phyloP scores from a whole-genome alignment of 1,140 invertebrate species.

The Bilobella aurantiaca region DNA sequence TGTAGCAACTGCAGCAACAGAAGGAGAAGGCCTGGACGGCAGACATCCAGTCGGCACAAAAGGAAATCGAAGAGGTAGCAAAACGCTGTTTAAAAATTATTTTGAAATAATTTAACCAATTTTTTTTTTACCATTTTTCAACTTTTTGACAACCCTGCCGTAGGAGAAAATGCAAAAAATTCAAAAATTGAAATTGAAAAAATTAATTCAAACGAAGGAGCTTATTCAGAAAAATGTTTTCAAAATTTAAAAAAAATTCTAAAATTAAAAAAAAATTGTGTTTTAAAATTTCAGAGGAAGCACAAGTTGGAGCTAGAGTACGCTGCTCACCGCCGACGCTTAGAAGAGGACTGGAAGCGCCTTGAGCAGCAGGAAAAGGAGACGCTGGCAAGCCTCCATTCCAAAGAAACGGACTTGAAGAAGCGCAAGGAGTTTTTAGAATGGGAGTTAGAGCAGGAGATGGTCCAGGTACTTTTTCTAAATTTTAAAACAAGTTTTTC shows the following conservation, averaged over 20 bases:
- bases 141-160: too few species aligned
- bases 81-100: neutral
- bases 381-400: constrained; percentile 41
- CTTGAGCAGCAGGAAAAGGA: constrained; percentile 45
- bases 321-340: constrained; percentile 46
- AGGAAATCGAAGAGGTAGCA: constrained; percentile 48
- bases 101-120: too few species aligned
- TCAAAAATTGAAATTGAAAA: too few species aligned
- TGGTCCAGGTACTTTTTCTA: constrained; percentile 32
- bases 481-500: neutral
- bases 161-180: too few species aligned
- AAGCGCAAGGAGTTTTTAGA: constrained; percentile 44
- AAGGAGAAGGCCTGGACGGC: constrained; percentile 45
- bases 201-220: too few species aligned
- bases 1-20: constrained; percentile 44
- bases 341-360: constrained; percentile 47
- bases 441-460: constrained; percentile 44
- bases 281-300: constrained; percentile 43
- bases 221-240: too few species aligned
- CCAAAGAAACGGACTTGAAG: constrained; percentile 45
- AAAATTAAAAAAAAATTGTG: too few species aligned
- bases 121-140: too few species aligned
- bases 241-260: too few species aligned
- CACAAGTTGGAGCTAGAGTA: constrained; percentile 49
- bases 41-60: constrained; percentile 45